Conservation (phyloP, 1,140 invertebrate genomes). For the Drusus annulatus region DNA sequence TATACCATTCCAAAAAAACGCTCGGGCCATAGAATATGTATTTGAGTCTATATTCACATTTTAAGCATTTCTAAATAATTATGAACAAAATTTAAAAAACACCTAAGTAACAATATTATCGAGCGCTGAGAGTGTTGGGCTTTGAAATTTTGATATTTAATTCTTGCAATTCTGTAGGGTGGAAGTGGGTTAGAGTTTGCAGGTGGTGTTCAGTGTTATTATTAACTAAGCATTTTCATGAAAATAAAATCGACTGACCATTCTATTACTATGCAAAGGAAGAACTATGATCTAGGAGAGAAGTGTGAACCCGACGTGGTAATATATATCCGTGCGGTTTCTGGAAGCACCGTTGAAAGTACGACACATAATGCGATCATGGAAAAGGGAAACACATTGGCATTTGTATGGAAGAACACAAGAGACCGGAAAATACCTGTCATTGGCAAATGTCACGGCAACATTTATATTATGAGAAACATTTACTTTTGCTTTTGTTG, state of each 20-base stretch:
- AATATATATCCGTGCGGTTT: neutral
- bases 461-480: slow-evolving; percentile 47
- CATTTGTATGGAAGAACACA: slow-evolving; percentile 48
- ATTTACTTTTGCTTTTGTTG: slow-evolving; percentile 30
- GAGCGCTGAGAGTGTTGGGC: too few relatives aligned
- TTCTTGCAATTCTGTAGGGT: too few relatives aligned
- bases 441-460: slow-evolving; percentile 53
- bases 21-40: too few relatives aligned
- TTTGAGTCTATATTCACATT: too few relatives aligned
- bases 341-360: slow-evolving; percentile 39
- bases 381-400: slow-evolving; percentile 50
- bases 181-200: too few relatives aligned
- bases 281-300: neutral
- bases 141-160: too few relatives aligned
- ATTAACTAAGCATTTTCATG: neutral
- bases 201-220: too few relatives aligned
- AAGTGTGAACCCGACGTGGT: neutral
- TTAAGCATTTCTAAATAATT: too few relatives aligned
- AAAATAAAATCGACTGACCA: neutral
- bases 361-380: slow-evolving; percentile 53
- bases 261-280: neutral
- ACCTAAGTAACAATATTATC: too few relatives aligned
- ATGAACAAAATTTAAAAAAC: too few relatives aligned
- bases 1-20: too few relatives aligned
- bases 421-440: slow-evolving; percentile 55